These are phyloP conservation scores for Lottia scabra DNA, from an alignment of 2,888 invertebrate genomes.

Conservation along the genomic window DNA sequence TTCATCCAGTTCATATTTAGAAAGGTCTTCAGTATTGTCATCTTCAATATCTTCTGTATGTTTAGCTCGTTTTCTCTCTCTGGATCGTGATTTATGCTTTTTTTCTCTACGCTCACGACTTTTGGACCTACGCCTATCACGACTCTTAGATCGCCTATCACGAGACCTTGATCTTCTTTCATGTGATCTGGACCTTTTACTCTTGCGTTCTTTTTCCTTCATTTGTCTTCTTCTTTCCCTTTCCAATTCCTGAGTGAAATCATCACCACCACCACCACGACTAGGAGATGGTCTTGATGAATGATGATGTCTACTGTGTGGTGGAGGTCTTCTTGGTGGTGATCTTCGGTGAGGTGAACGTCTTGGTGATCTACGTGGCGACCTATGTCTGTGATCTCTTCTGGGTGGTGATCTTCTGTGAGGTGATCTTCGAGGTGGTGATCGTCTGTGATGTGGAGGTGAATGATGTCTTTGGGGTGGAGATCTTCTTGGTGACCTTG, in stretches of 20 bases:
- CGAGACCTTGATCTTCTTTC: background rate
- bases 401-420: constrained; percentile 18
- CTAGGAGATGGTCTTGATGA: constrained; percentile 22
- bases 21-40: too few species aligned
- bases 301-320: constrained; percentile 23
- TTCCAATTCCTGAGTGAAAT: constrained; percentile 53
- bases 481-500: too few species aligned
- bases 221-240: constrained; percentile 53
- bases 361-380: constrained; percentile 21
- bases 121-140: constrained; percentile 26
- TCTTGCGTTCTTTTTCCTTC: constrained; percentile 38
- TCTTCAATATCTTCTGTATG: too few species aligned
- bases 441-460: too few species aligned
- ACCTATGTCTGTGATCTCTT: constrained; percentile 20
- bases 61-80: constrained; percentile 7
- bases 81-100: constrained; percentile 35
- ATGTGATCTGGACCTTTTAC: constrained; percentile 10
- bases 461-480: too few species aligned
- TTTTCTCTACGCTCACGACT: constrained; percentile 20
- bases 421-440: constrained; percentile 8
- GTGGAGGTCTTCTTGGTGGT: constrained; percentile 18
- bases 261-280: constrained; percentile 28
- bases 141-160: constrained; percentile 8
- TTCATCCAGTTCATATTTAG: too few species aligned
- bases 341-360: constrained; percentile 28